A percentile compares a stretch with the other conserved stretches of the same genome.
phyloP scores from a whole-genome alignment of 2,888 invertebrate genomes.

The Caenorhabditis japonica region DNA sequence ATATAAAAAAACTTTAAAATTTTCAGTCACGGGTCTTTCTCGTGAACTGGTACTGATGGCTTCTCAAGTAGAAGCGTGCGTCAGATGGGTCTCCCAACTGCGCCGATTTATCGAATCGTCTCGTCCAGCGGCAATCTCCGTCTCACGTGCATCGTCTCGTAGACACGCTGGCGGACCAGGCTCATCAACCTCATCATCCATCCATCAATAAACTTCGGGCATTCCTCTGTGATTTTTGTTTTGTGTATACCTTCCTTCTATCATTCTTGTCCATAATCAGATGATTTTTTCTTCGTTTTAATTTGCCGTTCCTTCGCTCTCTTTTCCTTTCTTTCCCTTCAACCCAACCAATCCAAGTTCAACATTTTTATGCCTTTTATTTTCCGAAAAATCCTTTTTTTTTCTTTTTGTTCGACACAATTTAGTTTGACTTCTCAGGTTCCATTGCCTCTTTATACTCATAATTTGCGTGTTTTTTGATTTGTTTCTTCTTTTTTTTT shows the following conservation, averaged over 20 bases:
- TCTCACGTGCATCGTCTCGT: slow-evolving; percentile 51
- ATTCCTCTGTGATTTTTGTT: slow-evolving; percentile 13
- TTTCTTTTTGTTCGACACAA: slow-evolving; percentile 4
- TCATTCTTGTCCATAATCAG: slow-evolving; percentile 26
- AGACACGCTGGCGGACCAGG: slow-evolving; percentile 28
- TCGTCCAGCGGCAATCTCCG: slow-evolving; percentile 33
- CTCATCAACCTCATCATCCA: slow-evolving; percentile 31
- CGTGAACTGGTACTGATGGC: slow-evolving; percentile 93
- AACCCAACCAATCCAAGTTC: slow-evolving; percentile 15
- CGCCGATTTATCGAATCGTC: slow-evolving; percentile 81
- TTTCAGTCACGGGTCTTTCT: slow-evolving; percentile 80
- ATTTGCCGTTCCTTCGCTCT: not conserved
- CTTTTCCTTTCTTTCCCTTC: slow-evolving; percentile 3
- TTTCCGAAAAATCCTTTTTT: slow-evolving; percentile 4
- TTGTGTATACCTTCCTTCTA: slow-evolving; percentile 7
- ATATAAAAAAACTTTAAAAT: too few species aligned
- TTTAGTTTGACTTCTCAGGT: slow-evolving; percentile 24
- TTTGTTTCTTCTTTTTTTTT: slow-evolving; percentile 15
- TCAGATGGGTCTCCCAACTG: slow-evolving; percentile 91
- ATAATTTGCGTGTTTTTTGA: slow-evolving; percentile 22
- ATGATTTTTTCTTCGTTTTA: slow-evolving; percentile 1
- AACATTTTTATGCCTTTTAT: slow-evolving; percentile 1
- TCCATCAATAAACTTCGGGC: slow-evolving; percentile 24
- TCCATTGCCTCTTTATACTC: slow-evolving; percentile 20
- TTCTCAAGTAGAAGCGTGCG: slow-evolving; percentile 88